phyloP scores from a whole-genome alignment of 2,797 vertebrate species.

The Diplodus puntazzo region DNA sequence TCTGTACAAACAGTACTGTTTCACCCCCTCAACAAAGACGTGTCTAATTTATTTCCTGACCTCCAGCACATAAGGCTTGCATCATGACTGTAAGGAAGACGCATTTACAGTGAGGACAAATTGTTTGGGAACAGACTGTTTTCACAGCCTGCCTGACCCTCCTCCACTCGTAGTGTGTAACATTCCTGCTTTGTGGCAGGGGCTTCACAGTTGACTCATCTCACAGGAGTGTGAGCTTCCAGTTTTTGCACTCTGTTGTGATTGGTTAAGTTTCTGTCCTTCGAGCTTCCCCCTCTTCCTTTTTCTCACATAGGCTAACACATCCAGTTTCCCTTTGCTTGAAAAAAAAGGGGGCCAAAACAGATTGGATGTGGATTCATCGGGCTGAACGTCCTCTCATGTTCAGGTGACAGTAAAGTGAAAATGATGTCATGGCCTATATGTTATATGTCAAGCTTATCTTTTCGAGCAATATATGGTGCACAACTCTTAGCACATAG shows the following conservation, averaged over 20 bases:
- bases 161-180: slow-evolving; percentile 57
- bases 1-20: neutral
- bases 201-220: slow-evolving; percentile 84
- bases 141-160: slow-evolving; percentile 48
- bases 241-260: slow-evolving; percentile 73
- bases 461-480: slow-evolving; percentile 19
- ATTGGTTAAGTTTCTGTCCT: slow-evolving; percentile 64
- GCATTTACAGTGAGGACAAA: slow-evolving; percentile 64
- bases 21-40: neutral
- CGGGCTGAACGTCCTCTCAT: slow-evolving; percentile 29
- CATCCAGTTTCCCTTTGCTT: slow-evolving; percentile 53
- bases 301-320: slow-evolving; percentile 46
- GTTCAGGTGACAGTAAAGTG: slow-evolving; percentile 60
- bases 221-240: slow-evolving; percentile 76
- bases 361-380: slow-evolving; percentile 44
- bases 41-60: slow-evolving; percentile 13
- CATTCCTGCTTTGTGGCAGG: slow-evolving; percentile 74
- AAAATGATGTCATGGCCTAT: slow-evolving; percentile 65
- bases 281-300: slow-evolving; percentile 35
- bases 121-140: slow-evolving; percentile 80
- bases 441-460: slow-evolving; percentile 18
- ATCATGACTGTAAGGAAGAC: slow-evolving; percentile 18
- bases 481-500: neutral
- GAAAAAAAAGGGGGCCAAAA: slow-evolving; percentile 30
- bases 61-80: neutral